Base-by-base conservation (phyloP, 2,888 invertebrate species). In the Entomobrya multifasciata region DNA sequence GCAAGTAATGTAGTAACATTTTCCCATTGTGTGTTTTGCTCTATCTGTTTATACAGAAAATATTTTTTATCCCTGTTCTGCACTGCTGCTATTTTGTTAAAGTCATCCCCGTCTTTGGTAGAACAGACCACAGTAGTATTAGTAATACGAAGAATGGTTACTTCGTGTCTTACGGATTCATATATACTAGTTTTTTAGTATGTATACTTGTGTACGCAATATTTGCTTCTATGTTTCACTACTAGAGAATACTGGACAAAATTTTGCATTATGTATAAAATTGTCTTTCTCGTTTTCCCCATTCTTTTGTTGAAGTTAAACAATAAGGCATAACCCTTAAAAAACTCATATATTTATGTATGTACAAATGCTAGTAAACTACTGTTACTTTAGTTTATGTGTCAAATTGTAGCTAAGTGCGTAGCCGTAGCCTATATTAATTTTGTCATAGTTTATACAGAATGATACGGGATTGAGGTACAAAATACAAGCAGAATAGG, bases 201-300 rank as follows among this genome's bases (percentile, higher is more conserved):
- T n/a, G n/a, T n/a, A n/a, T n/a, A n/a, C n/a, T n/a, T n/a, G n/a
- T n/a, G n/a, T n/a, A n/a, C n/a, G n/a, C n/a, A n/a, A n/a, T n/a
- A n/a, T n/a, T n/a, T n/a, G n/a, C n/a, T n/a, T n/a, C n/a, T n/a
- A n/a, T n/a, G n/a, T n/a, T n/a, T n/a, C n/a, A n/a, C n/a, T n/a
- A n/a, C n/a, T n/a, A n/a, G n/a, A n/a, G n/a, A n/a, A n/a, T n/a
- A n/a, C 55, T 20, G 17, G 17, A 57, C 77, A 60, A 41, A 62
- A 62, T 65, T 79, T 27, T 65, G 79, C 52, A 79, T 79, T 79
- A 79, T 65, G 79, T 65, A 65, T 79, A 36, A 47, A 36, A 41
- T 49, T 79, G 79, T 79, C 65, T 79, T 79, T 60, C 11, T 8
- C 11, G 36, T 52, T 49, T 30, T 49, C 27, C 17, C n/a, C 49